Percentiles rank a stretch among this genome's conserved stretches.
These are phyloP conservation scores for Petrolisthes manimaculis DNA, from an alignment of 2,888 invertebrate genomes.

Conservation along the genomic window DNA sequence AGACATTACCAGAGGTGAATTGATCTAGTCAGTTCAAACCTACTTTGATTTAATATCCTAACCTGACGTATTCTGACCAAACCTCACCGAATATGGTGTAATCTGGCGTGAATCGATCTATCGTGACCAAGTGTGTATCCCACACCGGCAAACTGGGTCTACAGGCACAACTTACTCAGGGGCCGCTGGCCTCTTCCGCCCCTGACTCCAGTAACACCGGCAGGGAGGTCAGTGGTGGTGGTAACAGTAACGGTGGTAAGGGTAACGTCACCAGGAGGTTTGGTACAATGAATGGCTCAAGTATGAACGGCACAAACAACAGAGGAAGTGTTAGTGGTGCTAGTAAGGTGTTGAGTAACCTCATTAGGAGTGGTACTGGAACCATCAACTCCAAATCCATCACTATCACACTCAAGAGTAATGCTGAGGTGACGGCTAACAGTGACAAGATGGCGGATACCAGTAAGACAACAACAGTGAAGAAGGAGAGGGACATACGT, in stretches of 20 bases:
- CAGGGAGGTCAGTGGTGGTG: neutral
- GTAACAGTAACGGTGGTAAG: neutral
- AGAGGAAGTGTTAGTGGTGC: neutral
- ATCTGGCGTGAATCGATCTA: too few relatives aligned
- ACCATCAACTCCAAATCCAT: constrained; percentile 1
- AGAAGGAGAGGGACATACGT: too few relatives aligned
- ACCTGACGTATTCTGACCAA: too few relatives aligned
- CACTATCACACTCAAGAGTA: constrained; percentile 11
- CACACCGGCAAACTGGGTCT: constrained; percentile 9
- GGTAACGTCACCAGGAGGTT: neutral
- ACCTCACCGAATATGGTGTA: too few relatives aligned
- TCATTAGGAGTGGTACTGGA: neutral
- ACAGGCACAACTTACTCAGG: neutral
- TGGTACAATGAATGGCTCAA: neutral
- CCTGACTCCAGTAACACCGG: constrained; percentile 7
- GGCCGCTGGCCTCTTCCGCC: constrained; percentile 10
- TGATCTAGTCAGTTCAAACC: too few relatives aligned
- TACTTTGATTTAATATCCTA: too few relatives aligned
- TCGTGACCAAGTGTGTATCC: too few relatives aligned
- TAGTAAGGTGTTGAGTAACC: neutral
- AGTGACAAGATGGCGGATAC: too few relatives aligned
- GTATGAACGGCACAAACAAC: neutral
- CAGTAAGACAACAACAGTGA: too few relatives aligned
- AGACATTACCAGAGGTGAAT: too few relatives aligned
- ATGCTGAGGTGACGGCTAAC: neutral